Percentiles rank a stretch among this genome's conserved stretches.
phyloP scores from a whole-genome alignment of 2,888 invertebrate genomes.

The Frankliniella fusca region DNA sequence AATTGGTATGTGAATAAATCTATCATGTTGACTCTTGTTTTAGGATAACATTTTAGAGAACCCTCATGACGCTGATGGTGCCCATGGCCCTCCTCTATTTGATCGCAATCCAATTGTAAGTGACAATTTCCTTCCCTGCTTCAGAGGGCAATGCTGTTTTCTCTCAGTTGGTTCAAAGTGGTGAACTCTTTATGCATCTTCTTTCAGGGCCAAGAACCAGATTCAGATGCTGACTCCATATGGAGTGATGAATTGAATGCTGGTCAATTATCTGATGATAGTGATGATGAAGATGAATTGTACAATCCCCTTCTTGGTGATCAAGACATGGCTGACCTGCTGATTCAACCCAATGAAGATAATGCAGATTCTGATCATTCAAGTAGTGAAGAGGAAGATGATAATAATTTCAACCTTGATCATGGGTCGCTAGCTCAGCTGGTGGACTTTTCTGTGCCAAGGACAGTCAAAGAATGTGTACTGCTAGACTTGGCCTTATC shows the following conservation, averaged over 20 bases:
- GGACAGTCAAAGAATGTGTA: not conserved
- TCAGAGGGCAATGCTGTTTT: too few relatives aligned
- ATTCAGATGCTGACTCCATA: not conserved
- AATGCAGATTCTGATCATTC: not conserved
- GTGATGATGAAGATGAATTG: not conserved
- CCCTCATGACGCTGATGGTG: too few relatives aligned
- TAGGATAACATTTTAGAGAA: too few relatives aligned
- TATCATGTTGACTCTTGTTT: too few relatives aligned
- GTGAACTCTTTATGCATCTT: too few relatives aligned
- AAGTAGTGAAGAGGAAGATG: not conserved
- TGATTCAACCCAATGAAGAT: too few relatives aligned
- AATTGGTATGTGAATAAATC: too few relatives aligned
- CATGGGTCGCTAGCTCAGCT: not conserved
- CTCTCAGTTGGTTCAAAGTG: too few relatives aligned
- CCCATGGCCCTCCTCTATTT: too few relatives aligned
- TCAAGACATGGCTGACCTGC: not conserved
- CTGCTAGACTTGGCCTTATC: not conserved
- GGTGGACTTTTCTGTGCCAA: not conserved
- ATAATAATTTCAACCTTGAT: not conserved
- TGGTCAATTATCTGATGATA: not conserved
- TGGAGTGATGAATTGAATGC: not conserved
- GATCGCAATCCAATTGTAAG: too few relatives aligned
- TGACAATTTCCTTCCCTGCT: too few relatives aligned
- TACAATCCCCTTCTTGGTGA: not conserved
- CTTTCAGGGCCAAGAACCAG: too few relatives aligned